Conservation (phyloP, 2,113 vertebrate genomes). For the Lepus timidus region DNA sequence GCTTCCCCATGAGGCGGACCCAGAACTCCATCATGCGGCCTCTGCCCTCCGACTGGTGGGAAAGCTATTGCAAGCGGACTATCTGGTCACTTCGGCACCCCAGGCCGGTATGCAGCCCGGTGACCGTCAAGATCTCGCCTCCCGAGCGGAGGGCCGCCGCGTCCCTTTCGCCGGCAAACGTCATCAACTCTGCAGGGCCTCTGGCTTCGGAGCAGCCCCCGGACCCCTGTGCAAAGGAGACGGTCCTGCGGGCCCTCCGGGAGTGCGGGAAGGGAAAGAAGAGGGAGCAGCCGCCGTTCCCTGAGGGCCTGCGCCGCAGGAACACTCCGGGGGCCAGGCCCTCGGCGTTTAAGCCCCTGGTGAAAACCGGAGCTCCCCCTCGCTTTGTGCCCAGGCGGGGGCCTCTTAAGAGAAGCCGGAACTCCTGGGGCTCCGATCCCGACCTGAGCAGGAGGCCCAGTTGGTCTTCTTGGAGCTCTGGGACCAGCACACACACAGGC, state of each 20-base stretch:
- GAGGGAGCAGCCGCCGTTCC: constrained; percentile 81
- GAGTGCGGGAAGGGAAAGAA: constrained; percentile 90
- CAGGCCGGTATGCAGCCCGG: constrained; percentile 86
- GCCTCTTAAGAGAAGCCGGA: constrained; percentile 89
- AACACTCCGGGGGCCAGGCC: constrained; percentile 77
- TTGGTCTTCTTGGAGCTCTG: constrained; percentile 89
- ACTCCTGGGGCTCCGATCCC: constrained; percentile 83
- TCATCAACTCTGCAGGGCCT: constrained; percentile 60
- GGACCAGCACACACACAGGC: constrained; percentile 79
- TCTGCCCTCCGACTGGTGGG: constrained; percentile 89
- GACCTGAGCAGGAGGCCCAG: constrained; percentile 88
- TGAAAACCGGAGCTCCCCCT: constrained; percentile 88
- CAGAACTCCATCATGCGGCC: constrained; percentile 86
- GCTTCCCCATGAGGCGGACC: constrained; percentile 89
- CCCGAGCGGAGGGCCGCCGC: constrained; percentile 81
- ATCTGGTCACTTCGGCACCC: constrained; percentile 89
- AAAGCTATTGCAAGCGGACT: constrained; percentile 88
- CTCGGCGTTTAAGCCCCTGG: constrained; percentile 90
- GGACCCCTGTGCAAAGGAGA: constrained; percentile 92
- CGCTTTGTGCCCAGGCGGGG: constrained; percentile 93
- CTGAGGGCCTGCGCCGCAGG: constrained; percentile 85
- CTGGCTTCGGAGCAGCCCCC: constrained; percentile 38
- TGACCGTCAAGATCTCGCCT: constrained; percentile 91
- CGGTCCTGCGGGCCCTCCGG: constrained; percentile 91
- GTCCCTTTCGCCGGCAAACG: constrained; percentile 79